Evolutionary conservation across 2,113 vertebrate genomes (phyloP).

Genomic region (Sylvia atricapilla): DNA sequence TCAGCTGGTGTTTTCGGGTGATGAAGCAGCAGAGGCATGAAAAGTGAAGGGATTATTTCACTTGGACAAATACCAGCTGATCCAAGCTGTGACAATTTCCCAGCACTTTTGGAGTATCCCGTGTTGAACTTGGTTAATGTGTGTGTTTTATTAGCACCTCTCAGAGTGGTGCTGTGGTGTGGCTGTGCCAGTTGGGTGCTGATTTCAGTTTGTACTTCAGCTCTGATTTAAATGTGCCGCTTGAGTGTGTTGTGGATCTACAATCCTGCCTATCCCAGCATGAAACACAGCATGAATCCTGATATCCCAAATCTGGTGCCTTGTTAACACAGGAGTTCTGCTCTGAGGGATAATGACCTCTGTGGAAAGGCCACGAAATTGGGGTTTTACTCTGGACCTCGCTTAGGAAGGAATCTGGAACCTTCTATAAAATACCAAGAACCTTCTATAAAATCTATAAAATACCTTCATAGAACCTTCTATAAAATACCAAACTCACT

Average conservation of each 20-base stretch:
- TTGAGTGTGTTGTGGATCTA: neutral
- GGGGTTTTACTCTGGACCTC: neutral
- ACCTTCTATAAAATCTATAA: accelerated
- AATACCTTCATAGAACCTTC: neutral
- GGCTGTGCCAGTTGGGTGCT: neutral
- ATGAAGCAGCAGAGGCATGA: neutral
- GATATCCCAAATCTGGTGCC: accelerated
- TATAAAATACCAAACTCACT: accelerated
- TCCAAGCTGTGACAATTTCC: neutral
- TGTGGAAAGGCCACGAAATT: neutral
- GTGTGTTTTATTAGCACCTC: neutral
- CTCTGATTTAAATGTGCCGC: accelerated
- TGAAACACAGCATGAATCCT: accelerated
- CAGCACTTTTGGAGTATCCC: neutral
- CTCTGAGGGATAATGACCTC: neutral
- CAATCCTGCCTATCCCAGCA: accelerated
- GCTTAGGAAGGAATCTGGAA: neutral
- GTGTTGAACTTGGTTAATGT: neutral
- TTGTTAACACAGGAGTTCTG: accelerated
- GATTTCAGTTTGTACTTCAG: neutral
- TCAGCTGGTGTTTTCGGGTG: neutral
- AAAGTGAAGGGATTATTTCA: neutral
- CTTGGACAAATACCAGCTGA: neutral
- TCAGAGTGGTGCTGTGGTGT: neutral
- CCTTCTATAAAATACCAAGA: neutral